Percentiles rank a stretch among this genome's conserved stretches.
These are phyloP conservation scores for Bombus pascuorum DNA, from an alignment of 1,140 invertebrate genomes.

Conservation along the genomic window DNA sequence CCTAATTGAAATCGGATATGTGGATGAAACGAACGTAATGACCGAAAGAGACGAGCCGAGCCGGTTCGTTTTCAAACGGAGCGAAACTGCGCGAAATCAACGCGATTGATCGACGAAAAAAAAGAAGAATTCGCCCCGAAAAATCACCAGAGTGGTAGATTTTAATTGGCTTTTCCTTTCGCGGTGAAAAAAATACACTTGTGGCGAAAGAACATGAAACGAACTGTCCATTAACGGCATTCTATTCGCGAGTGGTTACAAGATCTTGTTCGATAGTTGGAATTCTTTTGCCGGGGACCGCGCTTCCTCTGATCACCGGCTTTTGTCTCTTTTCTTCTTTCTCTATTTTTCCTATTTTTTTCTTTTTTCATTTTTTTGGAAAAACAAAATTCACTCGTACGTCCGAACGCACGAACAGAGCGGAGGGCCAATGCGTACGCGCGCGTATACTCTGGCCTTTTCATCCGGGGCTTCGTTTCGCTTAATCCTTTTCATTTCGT, in stretches of 20 bases:
- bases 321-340: not conserved
- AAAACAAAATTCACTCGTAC: not conserved
- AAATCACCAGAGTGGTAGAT: not conserved
- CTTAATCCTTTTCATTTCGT: constrained; percentile 33
- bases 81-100: not conserved
- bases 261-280: not conserved
- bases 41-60: constrained; percentile 1
- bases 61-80: not conserved
- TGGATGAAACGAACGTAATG: constrained; percentile 53
- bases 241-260: not conserved
- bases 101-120: not conserved
- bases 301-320: constrained; percentile 21
- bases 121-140: not conserved
- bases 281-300: too few species aligned
- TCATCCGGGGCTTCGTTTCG: constrained; percentile 28
- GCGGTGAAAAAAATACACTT: not conserved
- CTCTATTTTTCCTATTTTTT: not conserved
- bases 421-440: not conserved
- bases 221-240: not conserved
- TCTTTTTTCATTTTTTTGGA: not conserved
- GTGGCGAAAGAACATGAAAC: not conserved
- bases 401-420: not conserved
- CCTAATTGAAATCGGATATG: constrained; percentile 60
- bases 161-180: not conserved
- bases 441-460: not conserved